Evolutionary conservation across 2,113 vertebrate genomes (phyloP).

Genomic region (Apaloderma vittatum): DNA sequence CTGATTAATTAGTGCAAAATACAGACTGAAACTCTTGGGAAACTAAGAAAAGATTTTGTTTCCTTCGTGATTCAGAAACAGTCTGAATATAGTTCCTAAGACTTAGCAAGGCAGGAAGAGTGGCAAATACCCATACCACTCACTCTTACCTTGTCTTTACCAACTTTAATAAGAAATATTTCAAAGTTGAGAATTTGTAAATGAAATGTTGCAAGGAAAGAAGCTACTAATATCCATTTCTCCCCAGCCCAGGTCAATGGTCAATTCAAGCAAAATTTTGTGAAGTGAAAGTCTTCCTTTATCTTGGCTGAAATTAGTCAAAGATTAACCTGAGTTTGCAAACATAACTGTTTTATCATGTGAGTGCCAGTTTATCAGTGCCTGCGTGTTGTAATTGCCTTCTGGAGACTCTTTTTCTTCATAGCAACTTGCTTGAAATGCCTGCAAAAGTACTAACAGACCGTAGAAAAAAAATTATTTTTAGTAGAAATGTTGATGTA

Average conservation of each 20-base stretch:
- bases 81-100: not conserved
- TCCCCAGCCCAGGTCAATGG: not conserved
- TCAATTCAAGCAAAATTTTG: not conserved
- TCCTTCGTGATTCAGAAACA: not conserved
- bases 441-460: not conserved
- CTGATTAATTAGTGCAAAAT: constrained; percentile 34
- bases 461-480: not conserved
- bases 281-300: not conserved
- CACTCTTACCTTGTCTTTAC: not conserved
- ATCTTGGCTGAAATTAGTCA: not conserved
- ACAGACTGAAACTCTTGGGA: not conserved
- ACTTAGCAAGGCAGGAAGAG: not conserved
- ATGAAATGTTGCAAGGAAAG: not conserved
- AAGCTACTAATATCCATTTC: not conserved
- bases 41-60: not conserved
- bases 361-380: not conserved
- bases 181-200: not conserved
- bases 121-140: not conserved
- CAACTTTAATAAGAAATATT: not conserved
- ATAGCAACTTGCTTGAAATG: not conserved
- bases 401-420: not conserved
- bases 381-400: not conserved
- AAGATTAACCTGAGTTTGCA: not conserved
- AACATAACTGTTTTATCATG: not conserved
- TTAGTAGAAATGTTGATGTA: not conserved